These are phyloP conservation scores for Rhamphomyia laevipes DNA, from an alignment of 2,888 invertebrate species.

Conservation along the genomic window DNA sequence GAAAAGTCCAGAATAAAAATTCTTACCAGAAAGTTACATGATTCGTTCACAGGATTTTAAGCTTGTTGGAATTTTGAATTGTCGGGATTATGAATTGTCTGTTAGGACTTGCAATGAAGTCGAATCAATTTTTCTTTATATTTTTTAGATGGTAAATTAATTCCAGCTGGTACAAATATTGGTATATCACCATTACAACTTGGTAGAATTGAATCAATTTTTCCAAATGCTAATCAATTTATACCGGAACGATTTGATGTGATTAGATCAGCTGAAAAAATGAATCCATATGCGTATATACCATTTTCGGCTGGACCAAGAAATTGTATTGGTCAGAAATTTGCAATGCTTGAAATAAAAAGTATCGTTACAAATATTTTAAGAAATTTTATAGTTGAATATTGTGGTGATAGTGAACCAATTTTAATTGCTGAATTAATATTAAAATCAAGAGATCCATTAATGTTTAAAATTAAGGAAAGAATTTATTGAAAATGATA, in stretches of 20 bases:
- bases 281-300: conserved; percentile 33
- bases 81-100: no score
- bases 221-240: conserved; percentile 27
- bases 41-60: no score
- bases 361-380: conserved; percentile 30
- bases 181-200: conserved; percentile 29
- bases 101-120: no score
- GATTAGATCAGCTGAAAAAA: conserved; percentile 25
- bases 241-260: conserved; percentile 35
- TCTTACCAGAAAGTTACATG: no score
- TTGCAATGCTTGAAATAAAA: conserved; percentile 35
- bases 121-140: neutral
- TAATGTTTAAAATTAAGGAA: conserved; percentile 29
- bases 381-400: conserved; percentile 28
- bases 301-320: conserved; percentile 37
- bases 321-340: conserved; percentile 37
- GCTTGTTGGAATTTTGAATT: neutral
- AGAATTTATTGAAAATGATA: conserved; percentile 17
- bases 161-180: conserved; percentile 34
- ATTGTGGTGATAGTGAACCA: conserved; percentile 23
- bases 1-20: no score
- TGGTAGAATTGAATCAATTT: conserved; percentile 28
- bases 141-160: conserved; percentile 29
- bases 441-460: conserved; percentile 30
- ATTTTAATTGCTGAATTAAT: conserved; percentile 31